phyloP scores from a whole-genome alignment of 2,888 invertebrate genomes.

The Pantelozetes paolii region DNA sequence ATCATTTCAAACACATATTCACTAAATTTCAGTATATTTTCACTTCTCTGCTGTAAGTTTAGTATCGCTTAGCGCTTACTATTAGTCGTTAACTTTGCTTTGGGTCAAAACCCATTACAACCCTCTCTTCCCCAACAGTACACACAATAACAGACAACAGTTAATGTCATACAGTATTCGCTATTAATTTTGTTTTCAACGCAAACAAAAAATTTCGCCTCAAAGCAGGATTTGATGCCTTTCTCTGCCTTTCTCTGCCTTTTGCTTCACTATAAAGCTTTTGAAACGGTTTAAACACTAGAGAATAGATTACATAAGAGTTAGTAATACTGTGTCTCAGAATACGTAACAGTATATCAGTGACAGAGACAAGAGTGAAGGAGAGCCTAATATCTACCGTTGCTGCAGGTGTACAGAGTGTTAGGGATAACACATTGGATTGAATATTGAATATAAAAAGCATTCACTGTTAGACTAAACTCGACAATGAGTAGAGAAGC shows the following conservation, averaged over 20 bases:
- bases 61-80: slow-evolving; percentile 14
- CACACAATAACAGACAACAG: background rate
- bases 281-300: no score
- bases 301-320: no score
- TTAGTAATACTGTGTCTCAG: no score
- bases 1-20: no score
- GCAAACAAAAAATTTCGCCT: slow-evolving; percentile 6
- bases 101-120: slow-evolving; percentile 32
- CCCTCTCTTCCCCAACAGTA: slow-evolving; percentile 31
- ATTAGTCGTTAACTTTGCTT: background rate
- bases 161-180: background rate
- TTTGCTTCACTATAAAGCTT: background rate
- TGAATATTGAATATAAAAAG: background rate
- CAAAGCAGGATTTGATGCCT: background rate
- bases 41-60: background rate
- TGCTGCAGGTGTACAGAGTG: no score
- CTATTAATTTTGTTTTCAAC: slow-evolving; percentile 8
- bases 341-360: no score
- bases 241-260: background rate
- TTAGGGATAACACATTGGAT: no score
- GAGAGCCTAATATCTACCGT: no score
- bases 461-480: slow-evolving; percentile 1
- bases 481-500: slow-evolving; percentile 23
- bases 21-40: no score
- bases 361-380: no score